Percentiles rank a stretch among this genome's conserved stretches.
phyloP scores from a whole-genome alignment of 1,140 invertebrate genomes.

The Bradysia coprophila region DNA sequence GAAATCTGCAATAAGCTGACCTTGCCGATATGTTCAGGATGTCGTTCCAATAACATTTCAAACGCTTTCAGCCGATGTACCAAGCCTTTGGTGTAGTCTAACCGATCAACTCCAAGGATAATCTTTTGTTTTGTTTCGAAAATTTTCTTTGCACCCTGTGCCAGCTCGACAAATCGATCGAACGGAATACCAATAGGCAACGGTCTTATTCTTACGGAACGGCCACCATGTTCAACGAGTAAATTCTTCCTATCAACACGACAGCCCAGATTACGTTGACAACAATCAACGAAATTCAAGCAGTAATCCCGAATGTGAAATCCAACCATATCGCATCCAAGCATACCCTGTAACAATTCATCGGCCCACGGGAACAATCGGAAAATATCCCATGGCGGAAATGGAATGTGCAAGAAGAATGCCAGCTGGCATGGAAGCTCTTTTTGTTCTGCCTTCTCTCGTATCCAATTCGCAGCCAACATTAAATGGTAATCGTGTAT shows the following conservation, averaged over 20 bases:
- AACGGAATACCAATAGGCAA: conserved; percentile 78
- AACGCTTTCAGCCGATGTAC: conserved; percentile 70
- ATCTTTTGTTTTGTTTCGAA: conserved; percentile 57
- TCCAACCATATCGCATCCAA: conserved; percentile 78
- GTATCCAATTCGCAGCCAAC: conserved; percentile 73
- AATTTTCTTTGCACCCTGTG: conserved; percentile 56
- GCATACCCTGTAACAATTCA: conserved; percentile 77
- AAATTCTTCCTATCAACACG: conserved; percentile 73
- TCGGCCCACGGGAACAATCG: conserved; percentile 78
- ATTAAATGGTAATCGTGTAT: conserved; percentile 86
- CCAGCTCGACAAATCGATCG: conserved; percentile 65
- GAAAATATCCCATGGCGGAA: conserved; percentile 84
- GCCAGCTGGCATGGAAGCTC: conserved; percentile 60
- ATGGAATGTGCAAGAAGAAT: conserved; percentile 85
- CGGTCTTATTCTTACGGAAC: conserved; percentile 63
- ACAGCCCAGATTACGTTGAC: conserved; percentile 68
- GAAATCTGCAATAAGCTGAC: conserved; percentile 70
- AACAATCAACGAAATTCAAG: conserved; percentile 81
- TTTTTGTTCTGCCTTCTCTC: conserved; percentile 62
- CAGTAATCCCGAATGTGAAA: conserved; percentile 87
- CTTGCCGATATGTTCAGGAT: conserved; percentile 72
- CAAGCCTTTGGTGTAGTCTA: conserved; percentile 84
- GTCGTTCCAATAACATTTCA: conserved; percentile 62
- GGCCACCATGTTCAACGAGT: conserved; percentile 68
- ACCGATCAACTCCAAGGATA: conserved; percentile 22